Conservation (phyloP, 2,888 invertebrate genomes). For the Sialis fuliginosa region DNA sequence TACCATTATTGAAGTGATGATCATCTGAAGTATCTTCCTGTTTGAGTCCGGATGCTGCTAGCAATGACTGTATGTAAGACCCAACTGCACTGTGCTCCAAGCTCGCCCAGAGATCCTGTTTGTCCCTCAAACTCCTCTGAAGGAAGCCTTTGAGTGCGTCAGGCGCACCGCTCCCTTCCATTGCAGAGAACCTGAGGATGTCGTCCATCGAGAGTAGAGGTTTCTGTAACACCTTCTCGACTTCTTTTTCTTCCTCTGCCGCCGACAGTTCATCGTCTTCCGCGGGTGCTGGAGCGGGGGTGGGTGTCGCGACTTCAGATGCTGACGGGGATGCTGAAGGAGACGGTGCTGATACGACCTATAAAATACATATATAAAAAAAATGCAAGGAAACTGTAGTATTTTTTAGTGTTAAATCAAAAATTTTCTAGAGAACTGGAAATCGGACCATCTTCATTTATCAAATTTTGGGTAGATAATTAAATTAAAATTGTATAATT, state of each 20-base stretch:
- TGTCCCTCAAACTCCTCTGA: slow-evolving; percentile 26
- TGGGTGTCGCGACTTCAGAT: background rate
- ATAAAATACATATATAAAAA: too few relatives aligned
- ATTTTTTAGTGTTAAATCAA: too few relatives aligned
- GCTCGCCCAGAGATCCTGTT: slow-evolving; percentile 24
- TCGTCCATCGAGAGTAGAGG: slow-evolving; percentile 39
- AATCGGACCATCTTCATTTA: too few relatives aligned
- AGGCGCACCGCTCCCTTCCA: slow-evolving; percentile 26
- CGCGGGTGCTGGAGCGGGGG: slow-evolving; percentile 12
- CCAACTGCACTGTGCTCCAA: slow-evolving; percentile 29
- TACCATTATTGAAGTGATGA: slow-evolving; percentile 14
- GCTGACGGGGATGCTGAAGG: too few relatives aligned
- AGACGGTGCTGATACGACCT: too few relatives aligned
- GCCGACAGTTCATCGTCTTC: slow-evolving; percentile 35
- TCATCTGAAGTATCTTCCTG: slow-evolving; percentile 22
- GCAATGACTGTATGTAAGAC: slow-evolving; percentile 34
- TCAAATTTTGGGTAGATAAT: too few relatives aligned
- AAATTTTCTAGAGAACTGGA: too few relatives aligned
- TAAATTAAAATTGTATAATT: too few relatives aligned
- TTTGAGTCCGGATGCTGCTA: slow-evolving; percentile 17
- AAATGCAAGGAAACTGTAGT: too few relatives aligned
- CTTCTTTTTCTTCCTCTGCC: slow-evolving; percentile 40
- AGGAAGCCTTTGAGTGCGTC: slow-evolving; percentile 33
- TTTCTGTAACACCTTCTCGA: slow-evolving; percentile 35
- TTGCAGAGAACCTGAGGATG: slow-evolving; percentile 33